phyloP scores from a whole-genome alignment of 2,113 vertebrate species.

The Spea multiplicata region DNA sequence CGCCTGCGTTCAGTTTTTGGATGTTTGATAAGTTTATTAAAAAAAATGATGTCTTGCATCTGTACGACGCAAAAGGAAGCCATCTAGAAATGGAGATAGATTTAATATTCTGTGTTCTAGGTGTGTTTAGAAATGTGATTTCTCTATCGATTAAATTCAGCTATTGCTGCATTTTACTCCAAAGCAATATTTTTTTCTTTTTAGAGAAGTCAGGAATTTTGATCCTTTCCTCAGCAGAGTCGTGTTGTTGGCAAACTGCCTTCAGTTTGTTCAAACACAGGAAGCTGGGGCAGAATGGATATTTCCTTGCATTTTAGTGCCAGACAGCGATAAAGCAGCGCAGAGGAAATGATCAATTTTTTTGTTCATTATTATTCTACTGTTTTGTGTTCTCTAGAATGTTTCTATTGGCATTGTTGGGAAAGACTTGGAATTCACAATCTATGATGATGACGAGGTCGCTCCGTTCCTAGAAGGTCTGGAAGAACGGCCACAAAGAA shows the following conservation, averaged over 20 bases:
- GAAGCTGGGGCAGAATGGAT: neutral
- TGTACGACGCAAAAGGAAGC: no score
- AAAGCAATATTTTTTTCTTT: no score
- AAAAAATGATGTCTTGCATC: no score
- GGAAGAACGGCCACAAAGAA: conserved; percentile 95
- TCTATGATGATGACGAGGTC: conserved; percentile 95
- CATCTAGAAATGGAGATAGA: no score
- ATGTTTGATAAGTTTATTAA: no score
- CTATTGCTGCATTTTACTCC: no score
- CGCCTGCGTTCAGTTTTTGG: no score
- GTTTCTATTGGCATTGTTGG: conserved; percentile 96
- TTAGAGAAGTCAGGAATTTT: no score
- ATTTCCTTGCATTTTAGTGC: neutral
- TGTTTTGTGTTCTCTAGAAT: conserved; percentile 68
- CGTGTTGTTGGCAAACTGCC: conserved; percentile 13
- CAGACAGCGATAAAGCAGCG: conserved; percentile 16
- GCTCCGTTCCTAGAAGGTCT: conserved; percentile 91
- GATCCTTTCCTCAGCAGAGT: no score
- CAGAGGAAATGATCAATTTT: neutral
- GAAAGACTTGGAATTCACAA: conserved; percentile 93
- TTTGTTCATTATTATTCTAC: neutral
- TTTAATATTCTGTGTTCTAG: no score
- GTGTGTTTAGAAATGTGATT: no score
- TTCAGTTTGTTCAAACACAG: neutral
- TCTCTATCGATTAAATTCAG: no score